Evolutionary conservation across 2,888 invertebrate genomes (phyloP), one percentile per base, ranked within the genome.

Genomic region (Priocnemis perturbator): DNA sequence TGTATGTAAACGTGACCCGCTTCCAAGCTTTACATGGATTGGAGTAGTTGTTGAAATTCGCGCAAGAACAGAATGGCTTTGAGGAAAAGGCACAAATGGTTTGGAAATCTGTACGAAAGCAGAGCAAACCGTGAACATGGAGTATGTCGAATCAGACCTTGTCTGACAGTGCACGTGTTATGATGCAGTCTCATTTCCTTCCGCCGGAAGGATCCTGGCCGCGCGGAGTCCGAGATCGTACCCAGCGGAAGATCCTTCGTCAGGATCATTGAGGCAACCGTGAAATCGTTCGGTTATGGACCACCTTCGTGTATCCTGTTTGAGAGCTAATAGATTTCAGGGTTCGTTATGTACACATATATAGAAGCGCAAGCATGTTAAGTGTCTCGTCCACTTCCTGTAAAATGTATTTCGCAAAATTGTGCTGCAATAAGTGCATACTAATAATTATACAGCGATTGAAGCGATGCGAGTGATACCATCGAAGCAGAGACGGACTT

Each of bases 291-390:
- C 67, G 64, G 69, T 77, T 68, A 60, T 66, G 67, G 71, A 70
- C 66, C 69, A 67, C 68, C 62, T 56, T 20, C 50, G 14, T 30
- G 60, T 56, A 69, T 71, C 73, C 71, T 74, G 68, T 52, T 59
- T 2, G 26, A 26, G 26, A 26, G 26, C 64, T 81, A 77, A 81
- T 72, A 73, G 81, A 83, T 83, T 83, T 81, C 75, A 79, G 61
- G 82, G 69, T 77, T 81, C 71, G 67, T 83, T 79, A 59, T 20
- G 53, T 5, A 26, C 26, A 5, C 26, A 26, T 26, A 26, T 26
- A 26, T 26, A 11, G 3, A 47, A 47, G 3, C 7, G 15, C 2
- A 17, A 15, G 47, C 9, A 47, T 47, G 2, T 47, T 47, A 17
- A n/a, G 47, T 47, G 47, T 7, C 3, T 15, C 47, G 7, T 3